A percentile compares a stretch with the other conserved stretches of the same genome.
These are phyloP conservation scores for Ditylenchus weischeri DNA, from an alignment of 2,888 invertebrate genomes.

Conservation along the genomic window DNA sequence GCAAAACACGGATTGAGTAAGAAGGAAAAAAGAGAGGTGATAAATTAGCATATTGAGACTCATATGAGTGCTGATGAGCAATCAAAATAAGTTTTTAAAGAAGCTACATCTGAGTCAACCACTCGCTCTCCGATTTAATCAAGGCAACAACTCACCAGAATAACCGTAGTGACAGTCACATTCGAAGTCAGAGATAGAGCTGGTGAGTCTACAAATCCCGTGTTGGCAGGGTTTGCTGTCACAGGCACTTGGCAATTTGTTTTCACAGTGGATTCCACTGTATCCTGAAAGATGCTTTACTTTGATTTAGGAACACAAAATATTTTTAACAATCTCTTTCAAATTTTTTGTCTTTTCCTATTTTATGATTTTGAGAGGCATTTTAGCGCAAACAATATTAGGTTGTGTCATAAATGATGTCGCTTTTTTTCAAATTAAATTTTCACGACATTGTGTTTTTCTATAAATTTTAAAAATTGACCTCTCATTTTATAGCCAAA, in stretches of 20 bases:
- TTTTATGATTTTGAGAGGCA: no score
- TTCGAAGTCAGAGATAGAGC: constrained; percentile 14
- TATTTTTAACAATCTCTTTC: neutral
- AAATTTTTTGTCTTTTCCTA: no score
- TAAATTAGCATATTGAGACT: neutral
- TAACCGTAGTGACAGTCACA: constrained; percentile 25
- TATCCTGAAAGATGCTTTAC: neutral
- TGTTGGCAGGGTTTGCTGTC: constrained; percentile 19
- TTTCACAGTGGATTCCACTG: constrained; percentile 7
- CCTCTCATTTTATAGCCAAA: no score
- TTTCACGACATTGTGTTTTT: no score
- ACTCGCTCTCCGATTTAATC: neutral
- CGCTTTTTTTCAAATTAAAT: no score
- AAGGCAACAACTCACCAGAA: constrained; percentile 16
- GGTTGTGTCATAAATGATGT: no score
- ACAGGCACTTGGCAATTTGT: constrained; percentile 3
- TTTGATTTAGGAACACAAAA: neutral
- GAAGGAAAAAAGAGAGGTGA: neutral
- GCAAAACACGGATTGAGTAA: neutral
- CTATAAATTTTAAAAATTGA: no score
- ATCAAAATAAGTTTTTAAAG: constrained; percentile 10
- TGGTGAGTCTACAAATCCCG: constrained; percentile 17
- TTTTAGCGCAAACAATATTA: no score
- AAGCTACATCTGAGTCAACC: constrained; percentile 6
- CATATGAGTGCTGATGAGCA: neutral